A percentile compares a stretch with the other conserved stretches of the same genome.
phyloP scores from a whole-genome alignment of 1,140 invertebrate species.

The Ridgeia piscesae region DNA sequence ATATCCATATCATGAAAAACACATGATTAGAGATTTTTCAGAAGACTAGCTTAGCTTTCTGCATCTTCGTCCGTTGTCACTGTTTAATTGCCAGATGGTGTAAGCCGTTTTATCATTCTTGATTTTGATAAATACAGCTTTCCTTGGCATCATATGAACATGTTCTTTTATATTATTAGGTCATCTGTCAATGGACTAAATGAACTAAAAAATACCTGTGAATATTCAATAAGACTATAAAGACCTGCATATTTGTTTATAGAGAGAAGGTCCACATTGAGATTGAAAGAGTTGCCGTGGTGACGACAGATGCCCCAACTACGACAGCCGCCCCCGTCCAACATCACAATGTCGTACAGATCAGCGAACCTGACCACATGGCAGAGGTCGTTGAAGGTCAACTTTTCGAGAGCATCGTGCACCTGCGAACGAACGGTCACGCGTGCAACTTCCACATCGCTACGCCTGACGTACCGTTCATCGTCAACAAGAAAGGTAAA shows the following conservation, averaged over 20 bases:
- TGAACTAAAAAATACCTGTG: too few species aligned
- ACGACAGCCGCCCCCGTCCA: constrained; percentile 72
- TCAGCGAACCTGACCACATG: constrained; percentile 60
- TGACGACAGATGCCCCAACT: too few species aligned
- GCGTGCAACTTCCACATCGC: constrained; percentile 96
- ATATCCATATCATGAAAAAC: neutral
- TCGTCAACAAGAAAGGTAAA: constrained; percentile 84
- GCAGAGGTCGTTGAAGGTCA: constrained; percentile 88
- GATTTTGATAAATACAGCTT: too few species aligned
- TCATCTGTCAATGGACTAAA: too few species aligned
- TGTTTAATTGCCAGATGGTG: neutral
- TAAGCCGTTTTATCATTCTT: neutral
- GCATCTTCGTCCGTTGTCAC: neutral
- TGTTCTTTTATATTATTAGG: too few species aligned
- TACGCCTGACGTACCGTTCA: constrained; percentile 76
- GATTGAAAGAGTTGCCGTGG: constrained; percentile 67
- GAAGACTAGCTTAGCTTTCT: neutral
- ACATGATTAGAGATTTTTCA: neutral
- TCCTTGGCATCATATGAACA: too few species aligned
- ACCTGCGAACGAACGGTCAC: constrained; percentile 85
- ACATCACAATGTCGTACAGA: constrained; percentile 35
- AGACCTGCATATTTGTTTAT: constrained; percentile 45
- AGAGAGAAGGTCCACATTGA: constrained; percentile 91
- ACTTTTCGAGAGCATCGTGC: constrained; percentile 84
- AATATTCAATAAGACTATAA: neutral